Conservation (phyloP, 2,797 vertebrate genomes). For the Loriculus beryllinus region DNA sequence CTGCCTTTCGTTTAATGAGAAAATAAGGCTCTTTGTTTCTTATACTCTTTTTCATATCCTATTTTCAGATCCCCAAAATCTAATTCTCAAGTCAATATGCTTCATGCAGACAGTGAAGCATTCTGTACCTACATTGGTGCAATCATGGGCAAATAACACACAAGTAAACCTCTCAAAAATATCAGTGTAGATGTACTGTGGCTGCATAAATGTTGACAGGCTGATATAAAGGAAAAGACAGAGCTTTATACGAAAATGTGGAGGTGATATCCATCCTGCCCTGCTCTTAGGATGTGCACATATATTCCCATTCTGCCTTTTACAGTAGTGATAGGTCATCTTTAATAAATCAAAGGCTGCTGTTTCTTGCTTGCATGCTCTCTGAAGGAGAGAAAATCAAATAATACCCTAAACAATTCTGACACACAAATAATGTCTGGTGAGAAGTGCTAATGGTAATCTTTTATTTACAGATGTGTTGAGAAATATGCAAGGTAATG, state of each 20-base stretch:
- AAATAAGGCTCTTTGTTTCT: neutral
- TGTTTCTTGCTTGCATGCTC: neutral
- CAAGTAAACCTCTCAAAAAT: neutral
- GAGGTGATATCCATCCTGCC: neutral
- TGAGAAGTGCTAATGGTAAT: neutral
- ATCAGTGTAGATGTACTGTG: neutral
- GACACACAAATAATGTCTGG: constrained; percentile 15
- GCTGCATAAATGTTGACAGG: constrained; percentile 3
- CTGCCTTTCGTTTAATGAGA: neutral
- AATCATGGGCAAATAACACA: neutral
- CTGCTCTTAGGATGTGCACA: neutral
- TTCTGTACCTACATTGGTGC: neutral
- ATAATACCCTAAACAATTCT: neutral
- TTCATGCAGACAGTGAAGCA: neutral
- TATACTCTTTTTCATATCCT: neutral
- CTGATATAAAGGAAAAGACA: constrained; percentile 1
- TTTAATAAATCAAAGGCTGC: constrained; percentile 41
- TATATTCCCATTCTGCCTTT: constrained; percentile 14
- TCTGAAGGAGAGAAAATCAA: constrained; percentile 5
- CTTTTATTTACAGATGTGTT: constrained; percentile 38
- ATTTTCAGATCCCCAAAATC: neutral
- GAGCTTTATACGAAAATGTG: neutral
- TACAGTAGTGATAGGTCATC: neutral
- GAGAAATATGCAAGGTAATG: neutral
- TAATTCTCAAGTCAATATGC: neutral